These are phyloP conservation scores for Anagrus nilaparvatae DNA, from an alignment of 1,140 invertebrate genomes.

Conservation along the genomic window DNA sequence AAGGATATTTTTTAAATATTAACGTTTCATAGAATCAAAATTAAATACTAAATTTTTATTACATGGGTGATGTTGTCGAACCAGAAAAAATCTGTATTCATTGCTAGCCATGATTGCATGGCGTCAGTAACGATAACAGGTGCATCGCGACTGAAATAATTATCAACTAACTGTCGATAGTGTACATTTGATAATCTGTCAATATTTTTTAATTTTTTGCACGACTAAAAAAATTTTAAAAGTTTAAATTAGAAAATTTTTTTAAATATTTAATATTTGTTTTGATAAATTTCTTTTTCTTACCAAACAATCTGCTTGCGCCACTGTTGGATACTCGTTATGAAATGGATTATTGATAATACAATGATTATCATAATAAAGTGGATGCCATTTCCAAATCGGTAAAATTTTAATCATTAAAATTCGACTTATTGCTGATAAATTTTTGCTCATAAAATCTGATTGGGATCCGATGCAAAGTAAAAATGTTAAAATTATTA, in stretches of 20 bases:
- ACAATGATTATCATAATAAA: constrained; percentile 66
- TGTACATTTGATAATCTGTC: constrained; percentile 51
- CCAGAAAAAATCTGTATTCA: constrained; percentile 54
- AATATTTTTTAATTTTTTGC: constrained; percentile 51
- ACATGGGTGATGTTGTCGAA: constrained; percentile 58
- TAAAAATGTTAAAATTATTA: constrained; percentile 36
- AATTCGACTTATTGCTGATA: constrained; percentile 52
- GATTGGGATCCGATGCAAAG: constrained; percentile 39
- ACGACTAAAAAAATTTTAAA: constrained; percentile 43
- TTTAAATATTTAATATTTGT: neutral
- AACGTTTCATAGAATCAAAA: neutral
- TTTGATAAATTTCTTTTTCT: constrained; percentile 17
- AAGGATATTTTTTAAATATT: too few species aligned
- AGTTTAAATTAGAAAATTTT: neutral
- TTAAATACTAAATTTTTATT: constrained; percentile 16
- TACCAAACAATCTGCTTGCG: constrained; percentile 50
- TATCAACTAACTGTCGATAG: constrained; percentile 54
- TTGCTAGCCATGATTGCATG: constrained; percentile 55
- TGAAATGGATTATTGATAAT: constrained; percentile 57
- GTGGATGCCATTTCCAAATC: constrained; percentile 69
- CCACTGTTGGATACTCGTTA: constrained; percentile 39
- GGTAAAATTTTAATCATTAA: constrained; percentile 57
- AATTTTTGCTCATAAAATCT: constrained; percentile 45
- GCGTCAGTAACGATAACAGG: constrained; percentile 65
- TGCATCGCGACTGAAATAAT: constrained; percentile 56